phyloP scores from a whole-genome alignment of 1,140 invertebrate species.

The Drosophila kohkoa region DNA sequence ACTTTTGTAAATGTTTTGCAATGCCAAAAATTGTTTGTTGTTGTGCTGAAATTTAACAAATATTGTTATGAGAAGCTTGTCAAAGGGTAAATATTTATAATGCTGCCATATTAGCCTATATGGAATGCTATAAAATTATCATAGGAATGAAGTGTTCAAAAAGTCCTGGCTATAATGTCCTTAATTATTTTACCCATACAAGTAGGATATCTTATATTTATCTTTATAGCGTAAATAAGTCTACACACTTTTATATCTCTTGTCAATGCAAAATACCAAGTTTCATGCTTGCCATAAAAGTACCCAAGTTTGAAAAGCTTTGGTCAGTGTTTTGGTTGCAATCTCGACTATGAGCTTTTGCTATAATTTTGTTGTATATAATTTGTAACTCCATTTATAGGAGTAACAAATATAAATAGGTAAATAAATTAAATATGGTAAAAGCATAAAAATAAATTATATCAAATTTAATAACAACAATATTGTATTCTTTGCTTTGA shows the following conservation, averaged over 20 bases:
- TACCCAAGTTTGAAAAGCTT: neutral
- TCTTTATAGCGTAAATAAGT: neutral
- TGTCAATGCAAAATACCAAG: constrained; percentile 10
- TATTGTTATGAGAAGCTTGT: no score
- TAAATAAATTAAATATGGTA: no score
- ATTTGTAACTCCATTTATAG: neutral
- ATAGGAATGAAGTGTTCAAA: neutral
- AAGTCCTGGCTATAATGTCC: neutral
- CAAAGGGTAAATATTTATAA: no score
- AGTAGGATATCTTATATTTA: neutral
- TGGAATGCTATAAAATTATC: no score
- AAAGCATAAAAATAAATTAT: no score
- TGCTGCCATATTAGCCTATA: no score
- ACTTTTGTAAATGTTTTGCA: neutral
- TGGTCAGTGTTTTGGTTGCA: constrained; percentile 8
- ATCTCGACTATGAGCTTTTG: constrained; percentile 8
- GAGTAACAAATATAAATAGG: no score
- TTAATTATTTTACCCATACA: neutral
- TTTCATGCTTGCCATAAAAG: constrained; percentile 16
- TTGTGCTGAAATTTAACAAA: no score
- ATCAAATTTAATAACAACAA: no score
- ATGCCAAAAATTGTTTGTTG: neutral
- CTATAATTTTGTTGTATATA: neutral
- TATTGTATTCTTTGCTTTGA: no score
- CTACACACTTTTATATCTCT: neutral